Percentiles rank a stretch among this genome's conserved stretches.
Conservation (phyloP, 1,140 invertebrate species). For the Odontomachus brunneus region DNA sequence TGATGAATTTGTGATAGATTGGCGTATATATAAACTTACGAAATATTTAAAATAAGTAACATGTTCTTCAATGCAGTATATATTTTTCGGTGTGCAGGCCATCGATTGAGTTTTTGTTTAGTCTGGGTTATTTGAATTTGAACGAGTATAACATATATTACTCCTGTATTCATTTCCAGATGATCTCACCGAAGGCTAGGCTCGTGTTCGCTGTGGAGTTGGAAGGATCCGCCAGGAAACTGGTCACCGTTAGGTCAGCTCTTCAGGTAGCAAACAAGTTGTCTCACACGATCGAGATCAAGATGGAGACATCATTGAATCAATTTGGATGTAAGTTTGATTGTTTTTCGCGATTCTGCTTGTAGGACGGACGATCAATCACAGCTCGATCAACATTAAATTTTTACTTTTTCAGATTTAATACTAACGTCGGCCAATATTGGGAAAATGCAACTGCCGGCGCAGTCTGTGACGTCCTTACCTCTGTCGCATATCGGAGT, state of each 20-base stretch:
- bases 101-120: too few species aligned
- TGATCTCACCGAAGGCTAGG: constrained; percentile 86
- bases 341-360: not conserved
- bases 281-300: constrained; percentile 90
- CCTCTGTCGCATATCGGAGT: constrained; percentile 88
- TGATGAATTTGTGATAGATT: too few species aligned
- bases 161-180: constrained; percentile 69
- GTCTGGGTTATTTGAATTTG: too few species aligned
- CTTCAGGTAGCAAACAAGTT: constrained; percentile 93
- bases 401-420: constrained; percentile 70
- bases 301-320: constrained; percentile 87
- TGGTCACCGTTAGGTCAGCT: constrained; percentile 97
- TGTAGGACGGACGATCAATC: too few species aligned
- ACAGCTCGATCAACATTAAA: not conserved
- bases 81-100: too few species aligned
- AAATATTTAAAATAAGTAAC: too few species aligned
- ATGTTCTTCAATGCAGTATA: too few species aligned
- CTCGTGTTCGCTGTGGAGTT: constrained; percentile 95
- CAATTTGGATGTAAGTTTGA: constrained; percentile 82
- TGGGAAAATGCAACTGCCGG: constrained; percentile 80
- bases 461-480: constrained; percentile 86
- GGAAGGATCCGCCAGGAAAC: constrained; percentile 96
- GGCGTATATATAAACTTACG: too few species aligned
- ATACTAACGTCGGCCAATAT: constrained; percentile 62
- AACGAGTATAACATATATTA: too few species aligned